Evolutionary conservation across 2,797 vertebrate species (phyloP).

Genomic region (Rhyacichthys aspro): DNA sequence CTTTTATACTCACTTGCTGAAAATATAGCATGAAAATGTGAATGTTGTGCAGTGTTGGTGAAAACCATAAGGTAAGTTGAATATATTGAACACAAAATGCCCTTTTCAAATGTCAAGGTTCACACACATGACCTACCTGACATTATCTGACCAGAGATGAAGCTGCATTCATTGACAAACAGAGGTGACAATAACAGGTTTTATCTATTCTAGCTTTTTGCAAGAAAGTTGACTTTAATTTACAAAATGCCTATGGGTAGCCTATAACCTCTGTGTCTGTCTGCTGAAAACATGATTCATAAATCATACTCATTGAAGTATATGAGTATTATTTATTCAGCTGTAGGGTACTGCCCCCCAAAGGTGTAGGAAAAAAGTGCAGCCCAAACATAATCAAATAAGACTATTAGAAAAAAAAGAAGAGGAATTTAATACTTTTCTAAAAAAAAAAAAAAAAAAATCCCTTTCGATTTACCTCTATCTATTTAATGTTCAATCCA

Average conservation of each 20-base stretch:
- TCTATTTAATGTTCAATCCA: too few species aligned
- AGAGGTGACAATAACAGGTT: not conserved
- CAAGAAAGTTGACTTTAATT: too few species aligned
- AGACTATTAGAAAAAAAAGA: too few species aligned
- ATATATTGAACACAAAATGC: constrained; percentile 8
- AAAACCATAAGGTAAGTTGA: not conserved
- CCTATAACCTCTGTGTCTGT: too few species aligned
- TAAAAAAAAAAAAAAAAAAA: not conserved
- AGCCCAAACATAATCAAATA: not conserved
- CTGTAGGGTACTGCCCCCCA: constrained; percentile 46
- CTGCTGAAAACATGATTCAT: too few species aligned
- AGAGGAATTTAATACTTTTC: not conserved
- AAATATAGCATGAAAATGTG: too few species aligned
- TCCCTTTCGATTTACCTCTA: too few species aligned
- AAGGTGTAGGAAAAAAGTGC: constrained; percentile 18
- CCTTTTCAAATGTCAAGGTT: constrained; percentile 38
- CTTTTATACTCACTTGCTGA: too few species aligned
- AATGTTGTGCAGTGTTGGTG: too few species aligned
- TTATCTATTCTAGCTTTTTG: too few species aligned
- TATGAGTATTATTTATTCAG: not conserved
- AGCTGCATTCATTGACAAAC: not conserved
- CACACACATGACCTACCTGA: not conserved
- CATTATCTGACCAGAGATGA: not conserved
- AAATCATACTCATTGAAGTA: not conserved
- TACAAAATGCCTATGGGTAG: too few species aligned